These are phyloP conservation scores for Drosophila mulleri DNA, from an alignment of 2,888 invertebrate genomes.

Conservation along the genomic window DNA sequence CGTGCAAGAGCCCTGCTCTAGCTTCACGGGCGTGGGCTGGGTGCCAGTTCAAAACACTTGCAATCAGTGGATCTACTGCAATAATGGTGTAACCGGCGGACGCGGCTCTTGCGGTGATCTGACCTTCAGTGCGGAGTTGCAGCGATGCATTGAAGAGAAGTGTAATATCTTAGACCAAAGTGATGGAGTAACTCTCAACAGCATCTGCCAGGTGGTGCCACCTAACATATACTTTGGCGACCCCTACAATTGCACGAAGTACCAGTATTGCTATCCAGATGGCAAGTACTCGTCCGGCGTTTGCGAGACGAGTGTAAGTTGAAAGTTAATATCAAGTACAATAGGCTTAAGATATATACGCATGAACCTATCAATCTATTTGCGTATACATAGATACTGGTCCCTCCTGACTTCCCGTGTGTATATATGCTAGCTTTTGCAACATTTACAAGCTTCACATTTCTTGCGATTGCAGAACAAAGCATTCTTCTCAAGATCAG, in stretches of 20 bases:
- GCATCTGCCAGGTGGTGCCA: constrained; percentile 46
- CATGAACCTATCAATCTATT: too few species aligned
- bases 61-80: constrained; percentile 38
- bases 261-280: constrained; percentile 32
- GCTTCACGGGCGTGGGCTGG: constrained; percentile 7
- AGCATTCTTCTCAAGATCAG: too few species aligned
- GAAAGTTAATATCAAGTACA: not conserved
- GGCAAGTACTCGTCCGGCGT: rapidly evolving
- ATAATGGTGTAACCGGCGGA: not conserved
- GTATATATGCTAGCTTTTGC: too few species aligned
- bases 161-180: constrained; percentile 13
- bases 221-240: constrained; percentile 44
- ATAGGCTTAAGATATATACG: not conserved
- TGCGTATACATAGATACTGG: too few species aligned
- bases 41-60: constrained; percentile 48
- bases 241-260: constrained; percentile 1
- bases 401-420: too few species aligned
- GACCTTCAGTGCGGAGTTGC: not conserved
- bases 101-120: constrained; percentile 10
- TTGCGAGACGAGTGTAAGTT: constrained; percentile 23
- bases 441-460: too few species aligned
- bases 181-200: not conserved
- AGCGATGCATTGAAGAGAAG: constrained; percentile 28
- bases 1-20: constrained; percentile 32
- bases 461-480: too few species aligned